Evolutionary conservation across 1,140 invertebrate genomes (phyloP).

Genomic region (Melipona quadrifasciata): DNA sequence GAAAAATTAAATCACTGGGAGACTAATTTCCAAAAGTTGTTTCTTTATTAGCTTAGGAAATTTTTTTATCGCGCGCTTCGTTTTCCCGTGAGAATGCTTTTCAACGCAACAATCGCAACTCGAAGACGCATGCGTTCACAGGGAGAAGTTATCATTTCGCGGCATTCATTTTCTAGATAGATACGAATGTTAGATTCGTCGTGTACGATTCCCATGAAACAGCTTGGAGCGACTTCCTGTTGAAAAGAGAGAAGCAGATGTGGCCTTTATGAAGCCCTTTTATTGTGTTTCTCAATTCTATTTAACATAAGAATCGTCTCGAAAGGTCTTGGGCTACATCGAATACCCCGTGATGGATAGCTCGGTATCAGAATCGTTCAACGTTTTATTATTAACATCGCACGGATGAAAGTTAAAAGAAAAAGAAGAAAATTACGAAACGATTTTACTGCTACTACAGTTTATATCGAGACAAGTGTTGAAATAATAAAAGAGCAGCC

Average conservation of each 20-base stretch:
- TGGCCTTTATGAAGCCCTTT: slow-evolving; percentile 2
- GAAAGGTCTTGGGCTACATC: background rate
- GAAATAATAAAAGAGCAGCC: too few relatives aligned
- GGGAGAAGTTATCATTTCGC: background rate
- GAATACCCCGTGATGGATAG: background rate
- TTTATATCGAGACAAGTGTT: too few relatives aligned
- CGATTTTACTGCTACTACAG: too few relatives aligned
- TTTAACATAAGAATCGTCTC: background rate
- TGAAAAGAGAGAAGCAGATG: background rate
- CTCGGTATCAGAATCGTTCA: background rate
- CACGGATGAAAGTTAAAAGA: too few relatives aligned
- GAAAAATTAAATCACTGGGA: too few relatives aligned
- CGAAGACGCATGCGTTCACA: background rate
- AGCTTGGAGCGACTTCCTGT: slow-evolving; percentile 14
- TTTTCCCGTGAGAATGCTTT: background rate
- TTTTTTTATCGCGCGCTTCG: background rate
- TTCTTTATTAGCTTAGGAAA: background rate
- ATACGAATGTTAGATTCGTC: slow-evolving; percentile 13
- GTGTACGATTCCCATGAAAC: slow-evolving; percentile 3
- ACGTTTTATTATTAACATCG: background rate
- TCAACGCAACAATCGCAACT: background rate
- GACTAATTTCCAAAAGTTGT: too few relatives aligned
- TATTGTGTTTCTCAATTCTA: slow-evolving; percentile 14
- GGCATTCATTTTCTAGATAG: background rate
- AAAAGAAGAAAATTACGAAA: too few relatives aligned